Percentiles rank a stretch among this genome's conserved stretches.
Evolutionary conservation across 1,140 invertebrate species (phyloP).

Genomic region (Reticulitermes speratus): DNA sequence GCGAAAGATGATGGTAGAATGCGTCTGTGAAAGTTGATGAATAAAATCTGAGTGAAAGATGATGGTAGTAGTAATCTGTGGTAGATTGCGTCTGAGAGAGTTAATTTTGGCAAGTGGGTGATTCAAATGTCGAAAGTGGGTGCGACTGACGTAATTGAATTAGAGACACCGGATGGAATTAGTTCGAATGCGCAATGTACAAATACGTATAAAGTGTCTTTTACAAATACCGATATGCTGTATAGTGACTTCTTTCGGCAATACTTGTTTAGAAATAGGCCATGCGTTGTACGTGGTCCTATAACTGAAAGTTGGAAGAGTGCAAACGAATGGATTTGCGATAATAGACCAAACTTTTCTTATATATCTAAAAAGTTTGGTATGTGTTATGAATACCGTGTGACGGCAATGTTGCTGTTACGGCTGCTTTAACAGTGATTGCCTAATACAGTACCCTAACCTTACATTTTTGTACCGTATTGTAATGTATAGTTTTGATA

Average conservation of each 20-base stretch:
- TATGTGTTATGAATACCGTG: neutral
- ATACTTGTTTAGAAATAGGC: neutral
- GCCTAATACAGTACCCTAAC: too few species aligned
- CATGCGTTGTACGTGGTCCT: neutral
- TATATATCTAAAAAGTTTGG: slow-evolving; percentile 25
- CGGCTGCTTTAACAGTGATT: neutral
- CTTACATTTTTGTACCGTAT: neutral
- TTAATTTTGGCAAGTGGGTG: neutral
- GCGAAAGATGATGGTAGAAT: too few species aligned
- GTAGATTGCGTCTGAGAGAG: too few species aligned
- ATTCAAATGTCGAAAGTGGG: neutral
- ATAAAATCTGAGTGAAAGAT: too few species aligned
- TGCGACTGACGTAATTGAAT: neutral
- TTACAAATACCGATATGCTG: neutral
- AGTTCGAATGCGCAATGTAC: neutral
- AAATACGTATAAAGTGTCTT: neutral
- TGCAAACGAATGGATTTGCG: slow-evolving; percentile 21
- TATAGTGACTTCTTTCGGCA: neutral
- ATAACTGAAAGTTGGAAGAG: slow-evolving; percentile 19
- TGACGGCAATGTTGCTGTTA: too few species aligned
- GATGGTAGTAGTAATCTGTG: too few species aligned
- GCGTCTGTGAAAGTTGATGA: too few species aligned
- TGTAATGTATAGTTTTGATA: neutral
- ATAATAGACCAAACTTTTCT: slow-evolving; percentile 25
- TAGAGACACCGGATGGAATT: neutral